These are phyloP conservation scores for Pelagia noctiluca DNA, from an alignment of 30 jellyfish, hydroid and myxozoan genomes.

Conservation along the genomic window DNA sequence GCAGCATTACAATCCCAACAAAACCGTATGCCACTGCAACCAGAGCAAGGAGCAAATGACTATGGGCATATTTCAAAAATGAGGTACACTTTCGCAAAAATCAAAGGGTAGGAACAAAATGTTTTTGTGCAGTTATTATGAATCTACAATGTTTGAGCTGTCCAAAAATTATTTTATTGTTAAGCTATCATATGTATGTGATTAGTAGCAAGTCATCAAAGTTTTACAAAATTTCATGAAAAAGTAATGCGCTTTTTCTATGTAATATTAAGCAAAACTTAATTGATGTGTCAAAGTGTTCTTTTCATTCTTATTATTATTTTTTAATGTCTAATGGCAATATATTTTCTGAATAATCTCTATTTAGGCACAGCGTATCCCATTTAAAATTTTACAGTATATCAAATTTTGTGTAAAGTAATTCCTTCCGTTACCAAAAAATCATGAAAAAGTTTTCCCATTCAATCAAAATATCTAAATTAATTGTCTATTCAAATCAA, in stretches of 20 bases:
- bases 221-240: neutral
- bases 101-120: neutral
- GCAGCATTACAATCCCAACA: too few species aligned
- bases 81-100: neutral
- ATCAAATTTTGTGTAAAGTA: neutral
- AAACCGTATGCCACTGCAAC: too few species aligned
- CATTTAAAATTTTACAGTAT: neutral
- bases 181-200: neutral
- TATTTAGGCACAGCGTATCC: neutral
- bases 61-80: constrained; percentile 2
- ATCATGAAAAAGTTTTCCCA: neutral
- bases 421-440: neutral
- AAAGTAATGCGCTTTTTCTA: neutral
- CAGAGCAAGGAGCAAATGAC: too few species aligned
- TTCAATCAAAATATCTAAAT: neutral
- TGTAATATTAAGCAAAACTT: too few species aligned
- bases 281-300: too few species aligned
- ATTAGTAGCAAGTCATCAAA: neutral
- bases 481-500: neutral
- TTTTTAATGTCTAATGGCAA: neutral
- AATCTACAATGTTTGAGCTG: neutral
- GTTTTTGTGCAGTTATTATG: neutral
- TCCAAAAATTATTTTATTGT: neutral
- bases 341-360: too few species aligned
- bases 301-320: neutral